Conservation (phyloP, 2,888 invertebrate genomes). For the Drepana falcataria region DNA sequence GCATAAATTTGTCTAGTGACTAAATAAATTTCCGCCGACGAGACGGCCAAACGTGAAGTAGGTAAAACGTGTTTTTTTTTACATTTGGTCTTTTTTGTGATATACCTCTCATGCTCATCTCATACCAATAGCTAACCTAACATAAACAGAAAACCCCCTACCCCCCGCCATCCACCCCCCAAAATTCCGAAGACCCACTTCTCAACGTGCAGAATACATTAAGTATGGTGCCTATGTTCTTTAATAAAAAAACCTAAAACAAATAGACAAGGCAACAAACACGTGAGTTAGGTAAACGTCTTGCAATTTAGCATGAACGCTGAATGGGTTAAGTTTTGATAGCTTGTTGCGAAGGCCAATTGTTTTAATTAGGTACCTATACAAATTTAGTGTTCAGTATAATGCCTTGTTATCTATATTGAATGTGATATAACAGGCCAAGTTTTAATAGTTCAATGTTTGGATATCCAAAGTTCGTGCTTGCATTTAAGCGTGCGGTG, state of each 20-base stretch:
- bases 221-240: neutral
- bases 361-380: neutral
- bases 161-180: too few relatives aligned
- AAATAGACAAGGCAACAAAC: neutral
- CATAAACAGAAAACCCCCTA: too few relatives aligned
- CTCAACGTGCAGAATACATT: too few relatives aligned
- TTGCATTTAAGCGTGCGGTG: neutral
- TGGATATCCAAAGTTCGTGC: constrained; percentile 15
- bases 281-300: constrained; percentile 16
- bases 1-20: constrained; percentile 32
- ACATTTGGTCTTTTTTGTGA: too few relatives aligned
- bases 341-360: constrained; percentile 3
- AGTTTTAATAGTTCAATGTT: constrained; percentile 24
- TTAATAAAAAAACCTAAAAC: neutral
- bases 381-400: neutral
- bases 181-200: too few relatives aligned
- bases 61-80: constrained; percentile 3
- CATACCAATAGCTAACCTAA: too few relatives aligned
- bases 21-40: constrained; percentile 25
- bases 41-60: constrained; percentile 23
- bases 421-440: constrained; percentile 11
- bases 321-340: constrained; percentile 19
- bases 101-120: too few relatives aligned
- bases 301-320: constrained; percentile 12
- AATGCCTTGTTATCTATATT: constrained; percentile 7